These are phyloP conservation scores for Gracilinanus agilis DNA, from an alignment of 2,113 vertebrate genomes.

Conservation along the genomic window DNA sequence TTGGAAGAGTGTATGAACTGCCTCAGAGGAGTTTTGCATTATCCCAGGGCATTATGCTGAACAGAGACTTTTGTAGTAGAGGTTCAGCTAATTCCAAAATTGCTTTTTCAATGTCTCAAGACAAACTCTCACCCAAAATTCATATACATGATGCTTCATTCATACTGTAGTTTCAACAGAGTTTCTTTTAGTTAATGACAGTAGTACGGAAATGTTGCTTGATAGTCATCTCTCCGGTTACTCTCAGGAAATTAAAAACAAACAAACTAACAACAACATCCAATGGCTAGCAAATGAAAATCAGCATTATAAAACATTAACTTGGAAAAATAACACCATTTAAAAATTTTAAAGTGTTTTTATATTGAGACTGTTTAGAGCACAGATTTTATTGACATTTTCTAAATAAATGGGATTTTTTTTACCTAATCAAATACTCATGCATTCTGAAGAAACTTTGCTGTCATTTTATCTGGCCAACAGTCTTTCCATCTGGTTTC, in stretches of 20 bases:
- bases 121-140: conserved; percentile 51
- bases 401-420: conserved; percentile 62
- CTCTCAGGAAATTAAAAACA: conserved; percentile 51
- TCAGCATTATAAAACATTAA: conserved; percentile 60
- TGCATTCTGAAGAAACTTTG: conserved; percentile 15
- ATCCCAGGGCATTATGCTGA: neutral
- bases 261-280: conserved; percentile 18
- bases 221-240: conserved; percentile 63
- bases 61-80: neutral
- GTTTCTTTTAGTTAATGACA: conserved; percentile 68
- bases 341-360: conserved; percentile 67
- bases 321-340: conserved; percentile 36
- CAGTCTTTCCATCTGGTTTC: conserved; percentile 76
- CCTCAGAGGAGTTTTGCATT: neutral
- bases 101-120: neutral
- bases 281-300: conserved; percentile 74
- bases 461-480: conserved; percentile 78
- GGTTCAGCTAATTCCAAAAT: conserved; percentile 46
- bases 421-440: conserved; percentile 68
- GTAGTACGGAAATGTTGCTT: conserved; percentile 60
- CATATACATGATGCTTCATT: conserved; percentile 44
- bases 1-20: neutral
- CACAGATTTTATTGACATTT: conserved; percentile 67
- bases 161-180: conserved; percentile 38
- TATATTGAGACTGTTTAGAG: conserved; percentile 67